A percentile compares a stretch with the other conserved stretches of the same genome.
Evolutionary conservation across 2,113 vertebrate species (phyloP).

Genomic region (Gobiocypris rarus): DNA sequence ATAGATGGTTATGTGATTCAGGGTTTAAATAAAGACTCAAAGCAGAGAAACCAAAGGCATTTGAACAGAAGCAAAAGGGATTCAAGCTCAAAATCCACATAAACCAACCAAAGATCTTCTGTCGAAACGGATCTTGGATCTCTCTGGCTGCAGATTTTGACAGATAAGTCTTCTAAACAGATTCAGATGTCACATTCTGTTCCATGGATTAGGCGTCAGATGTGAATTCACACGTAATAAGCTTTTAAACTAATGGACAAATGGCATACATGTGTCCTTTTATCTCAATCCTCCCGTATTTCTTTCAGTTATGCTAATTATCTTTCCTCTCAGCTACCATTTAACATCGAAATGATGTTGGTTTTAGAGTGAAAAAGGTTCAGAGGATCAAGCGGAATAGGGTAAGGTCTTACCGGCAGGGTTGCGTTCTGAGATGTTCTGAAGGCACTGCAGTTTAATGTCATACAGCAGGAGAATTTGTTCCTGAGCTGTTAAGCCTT

Average conservation of each 20-base stretch:
- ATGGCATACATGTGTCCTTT: neutral
- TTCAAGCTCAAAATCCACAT: neutral
- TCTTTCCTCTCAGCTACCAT: neutral
- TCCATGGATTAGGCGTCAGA: neutral
- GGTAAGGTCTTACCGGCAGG: conserved; percentile 51
- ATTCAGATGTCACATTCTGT: neutral
- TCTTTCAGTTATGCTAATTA: neutral
- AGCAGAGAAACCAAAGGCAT: neutral
- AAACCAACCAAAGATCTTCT: neutral
- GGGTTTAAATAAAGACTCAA: conserved; percentile 9
- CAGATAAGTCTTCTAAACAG: neutral
- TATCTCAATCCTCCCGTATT: neutral
- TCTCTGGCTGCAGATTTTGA: neutral
- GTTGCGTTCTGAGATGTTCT: conserved; percentile 74
- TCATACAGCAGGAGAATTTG: conserved; percentile 79
- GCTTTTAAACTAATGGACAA: conserved; percentile 22
- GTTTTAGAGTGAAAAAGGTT: neutral
- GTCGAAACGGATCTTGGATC: neutral
- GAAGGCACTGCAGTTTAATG: conserved; percentile 76
- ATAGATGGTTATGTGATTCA: neutral
- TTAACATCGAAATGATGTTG: neutral
- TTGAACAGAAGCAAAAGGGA: neutral
- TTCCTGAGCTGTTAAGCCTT: conserved; percentile 77
- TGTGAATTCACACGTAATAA: neutral
- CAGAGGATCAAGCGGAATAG: neutral